Conservation (phyloP, 2,888 invertebrate genomes). For the Andricus curvator region DNA sequence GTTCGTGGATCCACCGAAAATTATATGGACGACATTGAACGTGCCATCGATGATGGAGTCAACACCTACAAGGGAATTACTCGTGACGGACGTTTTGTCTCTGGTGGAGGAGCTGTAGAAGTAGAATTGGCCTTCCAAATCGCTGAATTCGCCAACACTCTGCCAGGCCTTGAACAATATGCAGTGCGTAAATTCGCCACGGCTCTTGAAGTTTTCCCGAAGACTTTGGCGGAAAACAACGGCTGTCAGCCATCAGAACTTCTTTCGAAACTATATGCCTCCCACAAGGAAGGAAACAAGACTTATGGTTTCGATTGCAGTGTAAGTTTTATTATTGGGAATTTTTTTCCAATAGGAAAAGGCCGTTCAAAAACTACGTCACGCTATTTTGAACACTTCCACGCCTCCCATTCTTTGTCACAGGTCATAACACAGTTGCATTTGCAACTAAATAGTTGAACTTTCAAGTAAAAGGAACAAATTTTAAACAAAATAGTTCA, state of each 20-base stretch:
- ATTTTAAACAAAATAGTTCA: no score
- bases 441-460: no score
- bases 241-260: slow-evolving; percentile 93
- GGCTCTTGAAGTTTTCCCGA: slow-evolving; percentile 94
- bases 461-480: no score
- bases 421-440: no score
- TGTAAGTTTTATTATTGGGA: slow-evolving; percentile 72
- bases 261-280: slow-evolving; percentile 92
- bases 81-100: slow-evolving; percentile 87
- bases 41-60: slow-evolving; percentile 98
- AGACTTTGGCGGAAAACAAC: slow-evolving; percentile 95
- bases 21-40: slow-evolving; percentile 99
- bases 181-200: slow-evolving; percentile 95
- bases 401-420: no score
- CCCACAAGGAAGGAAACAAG: slow-evolving; percentile 93
- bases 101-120: slow-evolving; percentile 98
- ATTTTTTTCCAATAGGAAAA: neutral
- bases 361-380: no score
- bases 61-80: slow-evolving; percentile 97
- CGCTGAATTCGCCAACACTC: slow-evolving; percentile 91
- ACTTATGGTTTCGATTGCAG: slow-evolving; percentile 93
- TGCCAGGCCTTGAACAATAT: slow-evolving; percentile 98
- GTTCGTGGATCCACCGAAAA: slow-evolving; percentile 98
- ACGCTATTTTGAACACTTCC: no score
- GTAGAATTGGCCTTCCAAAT: slow-evolving; percentile 94